Evolutionary conservation across 2,888 invertebrate genomes (phyloP).

Genomic region (Parochlus steinenii): DNA sequence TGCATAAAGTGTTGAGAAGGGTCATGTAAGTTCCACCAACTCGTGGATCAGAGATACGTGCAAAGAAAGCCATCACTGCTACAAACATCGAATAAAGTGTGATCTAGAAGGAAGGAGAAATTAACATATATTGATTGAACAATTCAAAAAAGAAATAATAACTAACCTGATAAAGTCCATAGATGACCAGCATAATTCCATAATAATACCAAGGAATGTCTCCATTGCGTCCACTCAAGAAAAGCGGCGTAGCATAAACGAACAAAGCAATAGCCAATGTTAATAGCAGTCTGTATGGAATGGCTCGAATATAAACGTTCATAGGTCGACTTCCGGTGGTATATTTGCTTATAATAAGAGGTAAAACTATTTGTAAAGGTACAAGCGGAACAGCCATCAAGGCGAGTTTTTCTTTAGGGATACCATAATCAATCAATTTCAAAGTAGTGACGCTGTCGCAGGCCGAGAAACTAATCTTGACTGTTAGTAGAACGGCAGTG

Average conservation of each 20-base stretch:
- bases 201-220: constrained; percentile 61
- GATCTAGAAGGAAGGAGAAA: constrained; percentile 40
- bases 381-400: constrained; percentile 84
- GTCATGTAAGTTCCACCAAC: constrained; percentile 99
- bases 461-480: constrained; percentile 88
- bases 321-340: constrained; percentile 81
- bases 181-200: constrained; percentile 53
- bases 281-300: constrained; percentile 73
- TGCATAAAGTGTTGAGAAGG: constrained; percentile 83
- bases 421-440: constrained; percentile 90
- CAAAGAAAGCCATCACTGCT: constrained; percentile 94
- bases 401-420: constrained; percentile 88
- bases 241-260: constrained; percentile 68
- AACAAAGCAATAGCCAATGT: constrained; percentile 68
- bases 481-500: constrained; percentile 68
- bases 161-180: constrained; percentile 78
- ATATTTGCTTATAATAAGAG: constrained; percentile 55
- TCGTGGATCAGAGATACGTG: constrained; percentile 87
- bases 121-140: constrained; percentile 4
- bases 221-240: constrained; percentile 38
- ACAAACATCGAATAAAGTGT: constrained; percentile 95
- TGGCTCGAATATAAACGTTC: constrained; percentile 72
- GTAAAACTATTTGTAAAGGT: constrained; percentile 85
- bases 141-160: background rate
- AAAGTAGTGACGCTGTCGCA: constrained; percentile 88